phyloP scores from a whole-genome alignment of 2,797 vertebrate species.

The Myoxocephalus aenaeus region DNA sequence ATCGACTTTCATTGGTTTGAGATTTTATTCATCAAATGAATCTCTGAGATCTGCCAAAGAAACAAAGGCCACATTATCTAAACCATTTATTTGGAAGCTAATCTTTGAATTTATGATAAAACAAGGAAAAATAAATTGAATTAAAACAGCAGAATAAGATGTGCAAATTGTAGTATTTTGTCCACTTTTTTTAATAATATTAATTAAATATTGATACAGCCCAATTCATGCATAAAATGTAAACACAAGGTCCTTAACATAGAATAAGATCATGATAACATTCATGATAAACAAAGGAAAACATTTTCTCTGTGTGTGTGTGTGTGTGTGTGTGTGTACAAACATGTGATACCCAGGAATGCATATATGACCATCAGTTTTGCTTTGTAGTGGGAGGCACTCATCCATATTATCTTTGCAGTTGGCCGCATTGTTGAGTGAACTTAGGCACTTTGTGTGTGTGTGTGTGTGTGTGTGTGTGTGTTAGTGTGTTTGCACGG shows the following conservation, averaged over 20 bases:
- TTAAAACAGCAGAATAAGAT: not conserved
- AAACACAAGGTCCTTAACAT: not conserved
- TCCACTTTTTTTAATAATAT: not conserved
- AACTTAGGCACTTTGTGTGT: conserved; percentile 43
- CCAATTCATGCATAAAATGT: not conserved
- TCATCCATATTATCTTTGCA: conserved; percentile 62
- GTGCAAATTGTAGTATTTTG: not conserved
- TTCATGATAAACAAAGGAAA: not conserved
- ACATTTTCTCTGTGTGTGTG: too few relatives aligned
- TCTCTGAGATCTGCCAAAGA: too few relatives aligned
- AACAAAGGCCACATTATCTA: not conserved
- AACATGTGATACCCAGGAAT: conserved; percentile 48
- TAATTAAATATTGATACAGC: not conserved
- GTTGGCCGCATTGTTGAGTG: conserved; percentile 69
- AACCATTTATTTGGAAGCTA: not conserved
- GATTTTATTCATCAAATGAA: too few relatives aligned
- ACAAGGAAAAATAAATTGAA: not conserved
- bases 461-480: conserved; percentile 1
- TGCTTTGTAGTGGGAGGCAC: conserved; percentile 58
- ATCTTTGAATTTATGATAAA: not conserved
- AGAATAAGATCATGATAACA: not conserved
- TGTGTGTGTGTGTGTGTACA: not conserved
- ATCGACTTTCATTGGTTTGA: not conserved
- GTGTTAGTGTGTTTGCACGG: conserved; percentile 1
- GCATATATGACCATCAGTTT: conserved; percentile 33